Conservation (phyloP, 2,113 vertebrate species). For the Raja brachyura region DNA sequence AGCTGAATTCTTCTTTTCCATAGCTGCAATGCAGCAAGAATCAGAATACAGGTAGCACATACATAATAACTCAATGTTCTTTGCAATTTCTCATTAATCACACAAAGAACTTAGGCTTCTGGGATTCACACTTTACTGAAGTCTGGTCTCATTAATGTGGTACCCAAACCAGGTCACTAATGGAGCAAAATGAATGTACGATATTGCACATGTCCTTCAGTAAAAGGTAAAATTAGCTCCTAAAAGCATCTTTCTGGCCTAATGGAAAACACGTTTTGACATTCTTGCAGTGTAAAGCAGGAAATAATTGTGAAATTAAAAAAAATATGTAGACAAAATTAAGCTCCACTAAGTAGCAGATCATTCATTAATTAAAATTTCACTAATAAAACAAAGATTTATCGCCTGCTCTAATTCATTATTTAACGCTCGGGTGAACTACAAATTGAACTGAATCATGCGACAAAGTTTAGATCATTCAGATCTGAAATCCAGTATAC, state of each 20-base stretch:
- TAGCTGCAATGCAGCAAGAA: constrained; percentile 52
- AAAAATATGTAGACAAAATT: not conserved
- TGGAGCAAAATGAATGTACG: constrained; percentile 32
- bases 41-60: constrained; percentile 44
- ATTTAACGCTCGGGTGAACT: not conserved
- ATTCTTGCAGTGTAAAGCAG: not conserved
- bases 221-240: not conserved
- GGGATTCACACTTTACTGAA: constrained; percentile 45
- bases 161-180: constrained; percentile 42
- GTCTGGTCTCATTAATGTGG: constrained; percentile 44
- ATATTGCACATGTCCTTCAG: not conserved
- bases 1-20: constrained; percentile 36
- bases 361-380: not conserved
- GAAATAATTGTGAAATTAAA: not conserved
- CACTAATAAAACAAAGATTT: not conserved
- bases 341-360: not conserved
- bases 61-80: constrained; percentile 44
- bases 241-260: not conserved
- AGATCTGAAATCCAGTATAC: not conserved
- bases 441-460: not conserved
- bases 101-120: constrained; percentile 45
- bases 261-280: not conserved
- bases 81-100: constrained; percentile 51
- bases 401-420: not conserved
- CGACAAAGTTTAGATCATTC: not conserved